These are phyloP conservation scores for Hemitrygon akajei DNA, from an alignment of 2,797 vertebrate genomes.

Conservation along the genomic window DNA sequence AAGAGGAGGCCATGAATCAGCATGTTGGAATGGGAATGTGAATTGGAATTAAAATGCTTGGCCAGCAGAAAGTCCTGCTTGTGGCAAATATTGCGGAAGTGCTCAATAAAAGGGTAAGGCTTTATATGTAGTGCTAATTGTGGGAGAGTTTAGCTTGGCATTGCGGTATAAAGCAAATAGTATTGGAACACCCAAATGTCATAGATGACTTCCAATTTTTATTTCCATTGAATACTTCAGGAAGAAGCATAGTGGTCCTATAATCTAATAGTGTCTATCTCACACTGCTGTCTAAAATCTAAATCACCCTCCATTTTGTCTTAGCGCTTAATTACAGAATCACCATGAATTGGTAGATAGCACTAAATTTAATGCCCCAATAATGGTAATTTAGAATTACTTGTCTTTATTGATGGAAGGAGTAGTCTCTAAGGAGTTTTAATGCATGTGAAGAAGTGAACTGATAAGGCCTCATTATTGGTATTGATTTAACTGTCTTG, in stretches of 20 bases:
- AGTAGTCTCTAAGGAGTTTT: background rate
- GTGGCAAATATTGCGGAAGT: too few relatives aligned
- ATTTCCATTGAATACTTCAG: background rate
- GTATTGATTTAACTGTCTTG: background rate
- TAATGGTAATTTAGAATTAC: background rate
- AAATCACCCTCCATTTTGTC: background rate
- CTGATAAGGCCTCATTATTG: background rate
- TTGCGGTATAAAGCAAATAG: background rate
- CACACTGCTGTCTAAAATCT: background rate
- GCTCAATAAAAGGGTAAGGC: too few relatives aligned
- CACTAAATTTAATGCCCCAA: background rate
- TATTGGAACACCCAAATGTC: background rate
- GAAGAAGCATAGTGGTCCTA: background rate
- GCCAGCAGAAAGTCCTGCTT: too few relatives aligned
- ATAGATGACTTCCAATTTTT: background rate
- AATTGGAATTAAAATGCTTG: too few relatives aligned
- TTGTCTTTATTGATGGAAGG: background rate
- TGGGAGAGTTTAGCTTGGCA: background rate
- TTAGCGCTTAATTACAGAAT: background rate
- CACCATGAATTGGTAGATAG: background rate
- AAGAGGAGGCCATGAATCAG: too few relatives aligned
- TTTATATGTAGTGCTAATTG: background rate
- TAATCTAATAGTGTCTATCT: background rate
- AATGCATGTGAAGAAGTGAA: background rate
- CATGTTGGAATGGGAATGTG: too few relatives aligned